Evolutionary conservation across 1,140 invertebrate genomes (phyloP).

Genomic region (Neotoxoptera formosana): DNA sequence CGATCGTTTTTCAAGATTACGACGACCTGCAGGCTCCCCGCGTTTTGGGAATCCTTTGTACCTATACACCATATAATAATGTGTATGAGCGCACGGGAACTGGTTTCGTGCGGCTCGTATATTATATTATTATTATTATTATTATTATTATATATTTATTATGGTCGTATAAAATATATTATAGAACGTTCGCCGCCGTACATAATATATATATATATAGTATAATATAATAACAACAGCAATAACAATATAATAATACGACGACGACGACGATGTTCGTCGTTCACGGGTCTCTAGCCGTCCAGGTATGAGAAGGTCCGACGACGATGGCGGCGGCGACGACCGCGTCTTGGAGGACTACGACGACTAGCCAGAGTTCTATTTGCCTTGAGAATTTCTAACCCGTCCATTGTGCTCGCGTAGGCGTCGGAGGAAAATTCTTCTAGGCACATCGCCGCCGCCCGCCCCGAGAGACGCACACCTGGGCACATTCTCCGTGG

Average conservation of each 20-base stretch:
- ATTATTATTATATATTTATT: slow-evolving; percentile 10
- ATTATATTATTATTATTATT: background rate
- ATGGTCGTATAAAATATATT: background rate
- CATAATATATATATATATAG: too few relatives aligned
- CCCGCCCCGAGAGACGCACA: background rate
- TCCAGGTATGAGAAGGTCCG: slow-evolving; percentile 23
- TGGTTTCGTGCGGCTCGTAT: slow-evolving; percentile 27
- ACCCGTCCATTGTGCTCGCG: slow-evolving; percentile 38
- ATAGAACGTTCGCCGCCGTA: background rate
- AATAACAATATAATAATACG: background rate
- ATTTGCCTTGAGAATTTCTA: slow-evolving; percentile 55
- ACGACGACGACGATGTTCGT: background rate
- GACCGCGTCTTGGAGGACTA: background rate
- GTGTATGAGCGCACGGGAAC: background rate
- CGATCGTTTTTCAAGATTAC: slow-evolving; percentile 45
- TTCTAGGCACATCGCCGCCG: background rate
- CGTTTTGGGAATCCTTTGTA: slow-evolving; percentile 50
- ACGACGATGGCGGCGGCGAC: background rate
- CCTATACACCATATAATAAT: background rate
- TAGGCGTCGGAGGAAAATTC: slow-evolving; percentile 50
- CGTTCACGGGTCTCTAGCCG: slow-evolving; percentile 1
- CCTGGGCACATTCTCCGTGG: background rate
- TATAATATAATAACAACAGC: too few relatives aligned
- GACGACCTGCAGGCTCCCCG: background rate
- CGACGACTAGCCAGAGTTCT: background rate